phyloP scores from a whole-genome alignment of 2,113 vertebrate species.

The Lagopus leucura region DNA sequence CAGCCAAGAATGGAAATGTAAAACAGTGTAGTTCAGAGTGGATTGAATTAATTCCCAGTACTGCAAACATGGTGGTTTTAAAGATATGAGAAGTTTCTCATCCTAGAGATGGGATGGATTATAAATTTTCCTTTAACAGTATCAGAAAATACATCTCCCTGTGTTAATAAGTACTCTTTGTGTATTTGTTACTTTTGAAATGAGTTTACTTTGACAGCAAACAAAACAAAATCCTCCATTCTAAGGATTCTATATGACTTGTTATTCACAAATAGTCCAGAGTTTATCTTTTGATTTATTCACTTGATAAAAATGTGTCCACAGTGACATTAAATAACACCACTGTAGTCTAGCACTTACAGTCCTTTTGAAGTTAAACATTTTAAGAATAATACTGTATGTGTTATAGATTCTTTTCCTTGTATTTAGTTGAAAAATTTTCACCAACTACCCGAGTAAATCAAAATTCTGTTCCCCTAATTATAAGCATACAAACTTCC shows the following conservation, averaged over 20 bases:
- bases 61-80: background rate
- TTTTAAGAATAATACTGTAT: slow-evolving; percentile 26
- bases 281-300: background rate
- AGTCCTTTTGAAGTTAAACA: background rate
- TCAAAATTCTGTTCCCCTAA: slow-evolving; percentile 9
- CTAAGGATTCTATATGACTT: background rate
- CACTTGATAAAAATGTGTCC: background rate
- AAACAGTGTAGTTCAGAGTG: background rate
- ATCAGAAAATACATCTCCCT: fast-evolving
- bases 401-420: slow-evolving; percentile 35
- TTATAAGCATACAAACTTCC: slow-evolving; percentile 56
- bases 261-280: background rate
- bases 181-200: background rate
- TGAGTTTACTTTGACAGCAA: slow-evolving; percentile 6
- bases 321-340: slow-evolving; percentile 54
- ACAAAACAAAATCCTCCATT: background rate
- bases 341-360: background rate
- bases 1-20: background rate
- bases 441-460: background rate
- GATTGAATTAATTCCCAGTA: background rate
- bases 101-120: background rate
- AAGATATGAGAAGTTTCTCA: background rate
- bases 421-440: slow-evolving; percentile 27
- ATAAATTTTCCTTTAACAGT: background rate
- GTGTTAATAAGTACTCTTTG: background rate